Base-by-base conservation (phyloP, 2,113 vertebrate genomes). In the Rhabdomys dilectus region DNA sequence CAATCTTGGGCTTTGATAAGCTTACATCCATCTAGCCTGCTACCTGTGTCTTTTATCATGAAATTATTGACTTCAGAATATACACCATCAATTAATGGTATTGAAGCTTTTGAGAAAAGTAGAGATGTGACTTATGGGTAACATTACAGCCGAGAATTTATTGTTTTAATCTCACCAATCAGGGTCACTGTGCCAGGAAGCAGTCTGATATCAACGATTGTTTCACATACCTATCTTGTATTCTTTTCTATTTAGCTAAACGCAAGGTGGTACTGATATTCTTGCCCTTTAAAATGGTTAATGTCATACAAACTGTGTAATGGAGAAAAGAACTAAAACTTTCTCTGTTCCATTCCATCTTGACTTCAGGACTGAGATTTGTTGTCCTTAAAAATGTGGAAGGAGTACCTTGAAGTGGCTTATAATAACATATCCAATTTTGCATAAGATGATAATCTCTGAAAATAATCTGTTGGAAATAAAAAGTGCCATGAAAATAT, bases 1-100 rank as follows among this genome's bases (percentile, higher is more conserved):
- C 96, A 97, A 91, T 73, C 87, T 91, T 97, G 90, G 77, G 96
- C 95, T 98, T 97, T 96, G 88, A 85, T 97, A 96, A 97, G 94
- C 68, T 96, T 97, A 78, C 80, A 70, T 0, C 0, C 95, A 85
- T 96, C 94, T 51, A n/a, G 84, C 96, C 94, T 96, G 88, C 95
- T 84, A 66, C 45, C 77, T 81, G 64, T 68, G 60, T 0, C 0
- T 98, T 97, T 96, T 96, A 93, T 48, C 91, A 73, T 56, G 17
- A 60, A 84, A 97, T 42, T 56, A 58, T 24, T 3, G 4, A 66
- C 2, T 60, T 81, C 4, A 29, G 21, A 17, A 72, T 85, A 84
- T 0, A 73, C 29, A 88, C 96, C 31, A 73, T 89, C 66, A 91
- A 93, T 93, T 89, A 92, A 92, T 86, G 31, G 24, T 68, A 97